phyloP scores from a whole-genome alignment of 2,888 invertebrate species.

The Spicauda simplicius region DNA sequence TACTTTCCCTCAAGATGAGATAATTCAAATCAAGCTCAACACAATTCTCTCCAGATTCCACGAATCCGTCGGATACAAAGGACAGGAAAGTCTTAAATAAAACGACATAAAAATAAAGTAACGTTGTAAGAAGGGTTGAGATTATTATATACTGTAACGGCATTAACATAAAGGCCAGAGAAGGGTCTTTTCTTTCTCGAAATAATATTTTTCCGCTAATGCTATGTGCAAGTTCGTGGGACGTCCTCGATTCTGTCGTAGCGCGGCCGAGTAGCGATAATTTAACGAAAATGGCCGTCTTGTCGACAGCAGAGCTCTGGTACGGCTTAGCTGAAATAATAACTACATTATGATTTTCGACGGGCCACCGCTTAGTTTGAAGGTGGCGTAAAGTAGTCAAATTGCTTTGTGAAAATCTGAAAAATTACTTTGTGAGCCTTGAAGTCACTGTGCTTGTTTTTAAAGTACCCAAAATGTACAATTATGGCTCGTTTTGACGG shows the following conservation, averaged over 20 bases:
- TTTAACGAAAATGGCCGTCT: slow-evolving; percentile 78
- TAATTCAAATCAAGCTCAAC: slow-evolving; percentile 12
- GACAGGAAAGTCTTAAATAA: slow-evolving; percentile 32
- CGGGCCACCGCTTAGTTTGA: slow-evolving; percentile 73
- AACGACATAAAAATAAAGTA: slow-evolving; percentile 34
- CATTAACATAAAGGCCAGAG: slow-evolving; percentile 39
- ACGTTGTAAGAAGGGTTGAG: slow-evolving; percentile 35
- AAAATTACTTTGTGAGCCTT: background rate
- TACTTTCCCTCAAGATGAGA: slow-evolving; percentile 4
- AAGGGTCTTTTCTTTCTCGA: slow-evolving; percentile 58
- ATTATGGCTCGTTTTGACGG: no score
- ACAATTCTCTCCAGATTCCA: background rate
- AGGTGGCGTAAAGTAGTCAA: slow-evolving; percentile 67
- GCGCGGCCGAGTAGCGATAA: slow-evolving; percentile 78
- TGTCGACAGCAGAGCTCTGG: slow-evolving; percentile 76
- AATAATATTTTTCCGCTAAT: slow-evolving; percentile 61
- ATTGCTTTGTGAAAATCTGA: slow-evolving; percentile 35
- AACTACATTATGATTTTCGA: slow-evolving; percentile 80
- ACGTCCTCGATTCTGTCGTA: slow-evolving; percentile 70
- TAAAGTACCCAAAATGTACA: background rate
- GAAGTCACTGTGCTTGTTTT: background rate
- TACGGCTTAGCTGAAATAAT: slow-evolving; percentile 75
- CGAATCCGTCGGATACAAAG: slow-evolving; percentile 12
- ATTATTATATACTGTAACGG: slow-evolving; percentile 36
- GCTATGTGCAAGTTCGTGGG: slow-evolving; percentile 63